These are phyloP conservation scores for Schrankia costaestrigalis DNA, from an alignment of 2,888 invertebrate species.

Conservation along the genomic window DNA sequence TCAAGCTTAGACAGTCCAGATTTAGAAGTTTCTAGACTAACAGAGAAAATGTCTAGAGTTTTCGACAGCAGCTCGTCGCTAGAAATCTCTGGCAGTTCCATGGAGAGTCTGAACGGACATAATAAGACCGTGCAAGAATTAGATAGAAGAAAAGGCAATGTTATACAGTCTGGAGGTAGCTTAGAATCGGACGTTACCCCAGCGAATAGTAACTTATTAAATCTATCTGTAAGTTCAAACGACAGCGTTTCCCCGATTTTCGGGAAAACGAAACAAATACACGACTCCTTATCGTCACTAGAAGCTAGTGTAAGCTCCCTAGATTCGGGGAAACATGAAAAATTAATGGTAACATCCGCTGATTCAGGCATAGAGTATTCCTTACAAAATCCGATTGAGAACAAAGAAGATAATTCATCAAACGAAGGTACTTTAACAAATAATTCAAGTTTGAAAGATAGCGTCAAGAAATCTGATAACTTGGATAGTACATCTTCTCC, in stretches of 20 bases:
- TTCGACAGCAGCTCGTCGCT: conserved; percentile 73
- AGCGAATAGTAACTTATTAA: conserved; percentile 57
- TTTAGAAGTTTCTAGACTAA: conserved; percentile 72
- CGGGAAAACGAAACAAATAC: conserved; percentile 63
- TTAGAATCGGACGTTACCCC: conserved; percentile 69
- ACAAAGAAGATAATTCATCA: conserved; percentile 66
- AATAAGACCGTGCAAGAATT: conserved; percentile 53
- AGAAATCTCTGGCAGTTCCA: conserved; percentile 74
- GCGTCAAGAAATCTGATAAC: conserved; percentile 43
- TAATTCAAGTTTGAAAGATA: conserved; percentile 66
- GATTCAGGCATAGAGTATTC: conserved; percentile 76
- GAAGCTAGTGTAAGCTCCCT: conserved; percentile 76
- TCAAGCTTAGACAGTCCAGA: conserved; percentile 78
- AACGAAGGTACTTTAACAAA: conserved; percentile 77
- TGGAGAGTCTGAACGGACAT: conserved; percentile 69
- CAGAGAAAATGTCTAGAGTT: conserved; percentile 64
- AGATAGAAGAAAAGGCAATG: conserved; percentile 58
- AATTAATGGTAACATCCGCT: conserved; percentile 68
- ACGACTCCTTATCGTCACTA: conserved; percentile 71
- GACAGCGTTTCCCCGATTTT: conserved; percentile 76
- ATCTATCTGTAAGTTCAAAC: conserved; percentile 70
- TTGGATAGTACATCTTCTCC: conserved; percentile 55
- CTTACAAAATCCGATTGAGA: conserved; percentile 61
- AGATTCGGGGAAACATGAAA: conserved; percentile 67
- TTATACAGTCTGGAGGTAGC: conserved; percentile 62